Base-by-base conservation (phyloP, 2,113 vertebrate genomes). In the Megaleporinus macrocephalus region DNA sequence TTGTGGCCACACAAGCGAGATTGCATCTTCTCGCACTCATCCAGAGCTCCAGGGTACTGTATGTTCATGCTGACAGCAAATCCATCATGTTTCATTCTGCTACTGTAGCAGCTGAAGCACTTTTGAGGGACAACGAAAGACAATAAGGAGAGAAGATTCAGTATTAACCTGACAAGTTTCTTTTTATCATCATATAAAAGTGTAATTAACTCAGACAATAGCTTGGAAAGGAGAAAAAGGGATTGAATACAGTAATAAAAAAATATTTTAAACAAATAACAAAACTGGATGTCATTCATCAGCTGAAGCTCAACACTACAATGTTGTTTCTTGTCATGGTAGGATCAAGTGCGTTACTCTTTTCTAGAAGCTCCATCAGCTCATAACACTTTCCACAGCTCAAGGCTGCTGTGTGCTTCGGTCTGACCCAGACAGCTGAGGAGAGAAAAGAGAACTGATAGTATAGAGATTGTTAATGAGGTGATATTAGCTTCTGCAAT, bases 31-130 rank as follows among this genome's bases (percentile, higher is more conserved):
- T 63, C 13, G 1, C 14, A 29, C 7, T 27, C n/a, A 5, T 53
- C 49, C 13, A 63, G 2, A 26, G 29, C 29, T 29, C 13, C 51
- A 18, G 51, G 51, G 18, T 16, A 55, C 1, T 18, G 20, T 66
- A 18, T 33, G 14, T 33, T 33, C 29, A 10, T 29, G 26, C 24
- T 65, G 62, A 63, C 62, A 63, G 62, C 11, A 30, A 18, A 30
- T 66, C 63, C 29, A 66, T 33, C 63, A 66, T 66, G 11, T 66
- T 33, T 66, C 30, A 66, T 66, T 55, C 51, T 18, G 51, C 51
- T 16, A 18, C 49, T 53, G 49, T 10, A 53, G 49, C 49, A 15
- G 15, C 49, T 53, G 2, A 53, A 53, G 49, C 15, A 16, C 49
- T 53, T 3, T 53, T 53, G 49, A 53, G 15, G 49, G 20, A 20